phyloP scores from a whole-genome alignment of 64 coral and sea anemone species.

The Pocillopora verrucosa region DNA sequence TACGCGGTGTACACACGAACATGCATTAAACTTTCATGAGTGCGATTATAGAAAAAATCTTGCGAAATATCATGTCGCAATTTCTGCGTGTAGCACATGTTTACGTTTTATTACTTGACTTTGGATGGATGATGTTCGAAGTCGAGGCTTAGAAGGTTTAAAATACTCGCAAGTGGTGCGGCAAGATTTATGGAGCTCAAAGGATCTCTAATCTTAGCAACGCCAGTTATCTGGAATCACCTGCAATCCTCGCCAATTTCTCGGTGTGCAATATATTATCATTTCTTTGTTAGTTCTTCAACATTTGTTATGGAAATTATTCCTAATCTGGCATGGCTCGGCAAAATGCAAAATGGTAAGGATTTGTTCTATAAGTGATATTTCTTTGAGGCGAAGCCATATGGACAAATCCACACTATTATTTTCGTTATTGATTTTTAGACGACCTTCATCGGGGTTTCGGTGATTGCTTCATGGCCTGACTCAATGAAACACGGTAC shows the following conservation, averaged over 20 bases:
- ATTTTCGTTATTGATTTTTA: slow-evolving; percentile 1
- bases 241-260: slow-evolving; percentile 66
- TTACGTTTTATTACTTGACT: slow-evolving; percentile 56
- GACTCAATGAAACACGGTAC: slow-evolving; percentile 6
- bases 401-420: slow-evolving; percentile 9
- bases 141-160: slow-evolving; percentile 3
- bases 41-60: slow-evolving; percentile 87
- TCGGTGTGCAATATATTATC: slow-evolving; percentile 81
- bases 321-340: slow-evolving; percentile 52
- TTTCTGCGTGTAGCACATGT: slow-evolving; percentile 57
- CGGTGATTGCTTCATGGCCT: neutral
- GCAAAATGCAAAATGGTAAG: slow-evolving; percentile 17
- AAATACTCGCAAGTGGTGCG: slow-evolving; percentile 1
- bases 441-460: neutral
- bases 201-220: slow-evolving; percentile 55
- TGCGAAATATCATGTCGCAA: slow-evolving; percentile 80
- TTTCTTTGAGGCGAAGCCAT: neutral
- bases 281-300: slow-evolving; percentile 79
- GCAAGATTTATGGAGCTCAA: neutral
- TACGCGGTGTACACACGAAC: slow-evolving; percentile 47
- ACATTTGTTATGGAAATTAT: slow-evolving; percentile 92
- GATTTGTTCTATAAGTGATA: neutral
- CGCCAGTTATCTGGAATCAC: slow-evolving; percentile 55
- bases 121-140: slow-evolving; percentile 22
- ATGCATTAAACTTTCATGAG: slow-evolving; percentile 92